Percentiles rank a stretch among this genome's conserved stretches.
phyloP scores from a whole-genome alignment of 2,797 vertebrate species.

The Champsocephalus esox region DNA sequence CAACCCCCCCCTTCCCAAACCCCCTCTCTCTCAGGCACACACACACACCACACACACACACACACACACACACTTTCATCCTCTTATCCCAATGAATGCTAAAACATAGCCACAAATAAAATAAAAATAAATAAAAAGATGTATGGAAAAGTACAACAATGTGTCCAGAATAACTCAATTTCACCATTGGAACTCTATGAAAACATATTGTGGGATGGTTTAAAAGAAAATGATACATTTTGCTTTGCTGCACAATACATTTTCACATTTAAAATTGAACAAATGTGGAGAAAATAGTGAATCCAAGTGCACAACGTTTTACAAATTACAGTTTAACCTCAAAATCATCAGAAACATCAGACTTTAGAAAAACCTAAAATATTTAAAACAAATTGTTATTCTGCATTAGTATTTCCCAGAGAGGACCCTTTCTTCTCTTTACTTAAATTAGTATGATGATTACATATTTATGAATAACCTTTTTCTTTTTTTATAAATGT shows the following conservation, averaged over 20 bases:
- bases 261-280: conserved; percentile 4
- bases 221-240: conserved; percentile 25
- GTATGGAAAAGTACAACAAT: conserved; percentile 61
- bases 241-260: not conserved
- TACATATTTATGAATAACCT: not conserved
- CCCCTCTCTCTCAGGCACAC: conserved; percentile 3
- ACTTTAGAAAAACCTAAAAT: not conserved
- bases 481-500: not conserved
- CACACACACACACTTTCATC: not conserved
- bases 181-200: conserved; percentile 34
- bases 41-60: not conserved
- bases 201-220: conserved; percentile 35
- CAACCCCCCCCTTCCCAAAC: conserved; percentile 11
- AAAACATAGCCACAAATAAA: conserved; percentile 44
- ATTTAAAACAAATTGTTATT: not conserved
- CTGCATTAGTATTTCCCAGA: too few relatives aligned
- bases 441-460: not conserved
- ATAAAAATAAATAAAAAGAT: conserved; percentile 29
- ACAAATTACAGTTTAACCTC: not conserved
- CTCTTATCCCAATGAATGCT: conserved; percentile 50
- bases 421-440: not conserved
- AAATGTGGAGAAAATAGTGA: not conserved
- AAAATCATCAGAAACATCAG: not conserved
- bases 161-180: conserved; percentile 63
- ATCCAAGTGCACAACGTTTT: not conserved